Base-by-base conservation (phyloP, 2,113 vertebrate genomes). In the Chascanopsetta lugubris region DNA sequence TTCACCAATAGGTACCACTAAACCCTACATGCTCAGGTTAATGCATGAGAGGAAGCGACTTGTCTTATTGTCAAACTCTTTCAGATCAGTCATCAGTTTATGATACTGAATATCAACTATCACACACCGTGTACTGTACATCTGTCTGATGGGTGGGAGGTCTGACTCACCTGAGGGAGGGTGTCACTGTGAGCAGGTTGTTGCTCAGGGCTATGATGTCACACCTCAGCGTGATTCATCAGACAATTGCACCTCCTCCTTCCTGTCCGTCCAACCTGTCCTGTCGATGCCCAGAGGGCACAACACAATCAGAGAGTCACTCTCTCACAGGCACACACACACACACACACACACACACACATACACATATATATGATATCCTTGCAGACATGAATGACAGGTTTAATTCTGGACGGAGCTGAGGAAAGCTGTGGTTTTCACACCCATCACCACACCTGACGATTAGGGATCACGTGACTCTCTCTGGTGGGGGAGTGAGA, bases 401-500 rank as follows among this genome's bases (percentile, higher is more conserved):
- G 43, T 78, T 69, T 82, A 85, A 70, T 80, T 79, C 27, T 78
- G 63, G 77, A 55, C 32, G 38, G 5, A 58, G 57, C 43, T 72
- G 36, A 55, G 59, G 73, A 48, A 48, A 57, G 69, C 26, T 48
- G 69, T 66, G 70, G 32, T 74, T 82, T 72, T 80, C 72, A 83
- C 76, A 77, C 61, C 61, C 26, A 54, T 84, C 76, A 25, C 32
- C 64, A 49, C 10, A 40, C 38, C 32, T 8, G 48, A 57, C 77
- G 47, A 63, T 57, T 26, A 47, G 22, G 1, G 21, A 61, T 58
- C 45, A 18, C 43, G 43, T 5, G 51, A 54, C 32, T 70, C 36
- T 57, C 60, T 63, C 46, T 2, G 7, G 30, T 12, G 59, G 56
- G 64, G 10, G 46, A 47, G 12, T 1, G 3, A 45, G 29, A 30